Percentiles rank a stretch among this genome's conserved stretches.
Conservation (phyloP, 1,140 invertebrate genomes). For the Hetaerina americana region DNA sequence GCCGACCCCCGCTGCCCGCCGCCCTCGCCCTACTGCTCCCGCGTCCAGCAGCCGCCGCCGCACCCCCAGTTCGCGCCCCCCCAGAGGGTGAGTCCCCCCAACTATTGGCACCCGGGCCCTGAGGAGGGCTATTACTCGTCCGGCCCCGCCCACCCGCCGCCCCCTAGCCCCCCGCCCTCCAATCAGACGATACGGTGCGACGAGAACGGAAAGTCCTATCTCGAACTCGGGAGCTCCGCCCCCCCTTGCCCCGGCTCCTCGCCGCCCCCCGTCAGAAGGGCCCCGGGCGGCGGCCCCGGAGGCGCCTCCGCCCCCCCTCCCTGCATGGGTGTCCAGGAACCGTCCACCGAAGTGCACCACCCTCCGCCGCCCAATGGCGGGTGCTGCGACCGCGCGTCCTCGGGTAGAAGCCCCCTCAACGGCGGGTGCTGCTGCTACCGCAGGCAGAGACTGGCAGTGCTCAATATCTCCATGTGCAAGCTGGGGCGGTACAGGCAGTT, state of each 20-base stretch:
- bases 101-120: conserved; percentile 11
- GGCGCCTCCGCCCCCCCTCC: conserved; percentile 15
- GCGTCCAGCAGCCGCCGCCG: conserved; percentile 38
- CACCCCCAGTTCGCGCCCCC: conserved; percentile 8
- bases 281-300: neutral
- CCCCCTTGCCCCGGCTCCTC: conserved; percentile 15
- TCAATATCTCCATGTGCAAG: conserved; percentile 88
- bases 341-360: conserved; percentile 3
- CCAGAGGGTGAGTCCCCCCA: conserved; percentile 1
- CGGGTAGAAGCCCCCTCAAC: conserved; percentile 21
- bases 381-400: conserved; percentile 47
- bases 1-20: neutral
- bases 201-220: conserved; percentile 80
- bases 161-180: conserved; percentile 32
- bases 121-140: conserved; percentile 2
- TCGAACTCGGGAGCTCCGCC: conserved; percentile 62
- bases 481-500: conserved; percentile 74
- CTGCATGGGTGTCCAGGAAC: conserved; percentile 2
- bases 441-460: conserved; percentile 71
- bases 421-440: conserved; percentile 47
- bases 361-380: conserved; percentile 27
- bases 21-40: conserved; percentile 26
- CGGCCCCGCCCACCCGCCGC: conserved; percentile 19
- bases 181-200: conserved; percentile 71
- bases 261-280: conserved; percentile 17